Percentiles rank a stretch among this genome's conserved stretches.
phyloP scores from a whole-genome alignment of 2,888 invertebrate species.

The Mechanitis messenoides region DNA sequence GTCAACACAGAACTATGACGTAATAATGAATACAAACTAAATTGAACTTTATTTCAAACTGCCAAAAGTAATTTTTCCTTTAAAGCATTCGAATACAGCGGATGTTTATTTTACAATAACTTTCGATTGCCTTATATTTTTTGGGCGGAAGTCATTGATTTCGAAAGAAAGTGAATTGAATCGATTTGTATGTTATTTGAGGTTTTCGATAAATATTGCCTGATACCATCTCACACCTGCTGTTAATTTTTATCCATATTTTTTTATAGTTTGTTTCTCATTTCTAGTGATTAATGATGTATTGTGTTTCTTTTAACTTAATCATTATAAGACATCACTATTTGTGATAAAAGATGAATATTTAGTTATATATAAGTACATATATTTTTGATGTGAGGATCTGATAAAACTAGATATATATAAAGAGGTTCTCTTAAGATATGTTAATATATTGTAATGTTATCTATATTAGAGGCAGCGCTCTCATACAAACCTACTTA shows the following conservation, averaged over 20 bases:
- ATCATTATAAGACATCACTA: no score
- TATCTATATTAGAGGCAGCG: constrained; percentile 2
- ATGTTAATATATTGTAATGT: neutral
- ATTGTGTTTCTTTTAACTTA: no score
- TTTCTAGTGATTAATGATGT: no score
- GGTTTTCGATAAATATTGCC: constrained; percentile 9
- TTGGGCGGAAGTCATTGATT: constrained; percentile 35
- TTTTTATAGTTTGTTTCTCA: neutral
- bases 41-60: neutral
- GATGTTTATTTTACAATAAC: constrained; percentile 17
- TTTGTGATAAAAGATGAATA: no score
- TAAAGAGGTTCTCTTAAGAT: no score
- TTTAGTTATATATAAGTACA: no score
- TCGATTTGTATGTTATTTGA: constrained; percentile 22
- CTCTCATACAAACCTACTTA: constrained; percentile 39
- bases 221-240: neutral
- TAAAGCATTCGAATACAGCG: neutral
- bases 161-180: constrained; percentile 27
- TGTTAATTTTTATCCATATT: neutral
- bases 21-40: neutral
- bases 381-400: no score
- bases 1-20: constrained; percentile 2
- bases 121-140: constrained; percentile 33
- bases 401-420: no score
- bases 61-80: neutral